A percentile compares a stretch with the other conserved stretches of the same genome.
These are phyloP conservation scores for Arge pagana DNA, from an alignment of 2,888 invertebrate genomes.

Conservation along the genomic window DNA sequence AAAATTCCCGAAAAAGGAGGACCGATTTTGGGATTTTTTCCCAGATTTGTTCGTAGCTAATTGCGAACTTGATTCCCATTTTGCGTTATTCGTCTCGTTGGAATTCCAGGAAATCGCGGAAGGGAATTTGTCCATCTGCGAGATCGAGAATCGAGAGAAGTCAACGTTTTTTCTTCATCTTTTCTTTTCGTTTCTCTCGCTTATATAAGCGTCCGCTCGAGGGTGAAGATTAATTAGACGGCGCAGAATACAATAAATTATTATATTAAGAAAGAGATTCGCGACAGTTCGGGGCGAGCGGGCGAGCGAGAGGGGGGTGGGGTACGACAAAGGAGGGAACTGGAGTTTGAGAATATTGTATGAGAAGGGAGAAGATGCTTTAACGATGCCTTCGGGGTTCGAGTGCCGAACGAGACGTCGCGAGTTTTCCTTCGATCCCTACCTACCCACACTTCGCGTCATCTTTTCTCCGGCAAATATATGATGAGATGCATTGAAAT, in stretches of 20 bases:
- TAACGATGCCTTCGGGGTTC: slow-evolving; percentile 54
- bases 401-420: neutral
- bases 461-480: too few relatives aligned
- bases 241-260: slow-evolving; percentile 37
- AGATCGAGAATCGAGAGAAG: too few relatives aligned
- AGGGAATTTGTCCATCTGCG: too few relatives aligned
- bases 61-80: too few relatives aligned
- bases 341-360: slow-evolving; percentile 27
- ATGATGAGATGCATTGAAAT: too few relatives aligned
- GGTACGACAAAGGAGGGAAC: neutral
- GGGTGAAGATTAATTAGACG: slow-evolving; percentile 37
- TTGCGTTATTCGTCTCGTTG: too few relatives aligned
- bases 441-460: too few relatives aligned
- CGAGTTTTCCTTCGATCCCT: neutral
- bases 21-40: too few relatives aligned
- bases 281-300: slow-evolving; percentile 28
- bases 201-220: neutral
- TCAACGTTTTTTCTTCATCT: neutral
- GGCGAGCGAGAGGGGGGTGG: slow-evolving; percentile 3
- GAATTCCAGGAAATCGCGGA: too few relatives aligned
- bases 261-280: slow-evolving; percentile 29
- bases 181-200: neutral
- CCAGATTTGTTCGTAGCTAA: too few relatives aligned
- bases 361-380: slow-evolving; percentile 36
- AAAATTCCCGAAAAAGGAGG: too few relatives aligned